Percentiles rank a stretch among this genome's conserved stretches.
These are phyloP conservation scores for Helicoverpa assulta DNA, from an alignment of 2,888 invertebrate genomes.

Conservation along the genomic window DNA sequence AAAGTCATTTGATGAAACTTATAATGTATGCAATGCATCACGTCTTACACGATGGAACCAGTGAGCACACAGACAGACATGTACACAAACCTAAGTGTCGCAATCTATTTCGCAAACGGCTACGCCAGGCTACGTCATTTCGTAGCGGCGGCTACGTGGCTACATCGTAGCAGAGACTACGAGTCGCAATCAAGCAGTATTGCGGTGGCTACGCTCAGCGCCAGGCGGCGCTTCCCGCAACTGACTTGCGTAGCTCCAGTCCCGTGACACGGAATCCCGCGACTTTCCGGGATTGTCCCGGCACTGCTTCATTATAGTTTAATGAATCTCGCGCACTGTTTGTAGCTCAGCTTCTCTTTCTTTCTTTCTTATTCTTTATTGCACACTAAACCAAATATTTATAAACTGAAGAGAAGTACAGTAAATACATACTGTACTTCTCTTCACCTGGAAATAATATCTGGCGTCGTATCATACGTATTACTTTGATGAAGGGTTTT, in stretches of 20 bases:
- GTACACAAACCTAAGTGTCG: slow-evolving; percentile 16
- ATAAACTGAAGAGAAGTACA: too few relatives aligned
- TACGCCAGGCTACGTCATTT: slow-evolving; percentile 30
- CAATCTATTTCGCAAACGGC: slow-evolving; percentile 30
- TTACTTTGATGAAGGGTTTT: not conserved
- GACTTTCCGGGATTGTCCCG: slow-evolving; percentile 20
- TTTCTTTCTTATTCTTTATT: too few relatives aligned
- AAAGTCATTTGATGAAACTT: slow-evolving; percentile 1
- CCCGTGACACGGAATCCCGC: slow-evolving; percentile 3
- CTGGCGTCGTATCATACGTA: not conserved
- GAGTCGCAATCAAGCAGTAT: slow-evolving; percentile 51
- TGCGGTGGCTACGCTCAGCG: slow-evolving; percentile 56
- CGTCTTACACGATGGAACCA: not conserved
- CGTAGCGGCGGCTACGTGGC: slow-evolving; percentile 28
- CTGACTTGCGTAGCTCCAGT: slow-evolving; percentile 27
- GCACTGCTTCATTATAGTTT: slow-evolving; percentile 32
- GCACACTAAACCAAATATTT: too few relatives aligned
- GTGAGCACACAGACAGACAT: not conserved
- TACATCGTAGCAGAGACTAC: slow-evolving; percentile 39
- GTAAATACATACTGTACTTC: too few relatives aligned
- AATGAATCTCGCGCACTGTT: slow-evolving; percentile 32
- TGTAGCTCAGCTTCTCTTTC: slow-evolving; percentile 12
- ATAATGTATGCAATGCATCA: not conserved
- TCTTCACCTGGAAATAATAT: not conserved
- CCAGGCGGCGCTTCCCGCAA: slow-evolving; percentile 33